Evolutionary conservation across 2,797 vertebrate species (phyloP), one percentile per base, ranked within the genome.

Genomic region (Atherinosoma microstoma): DNA sequence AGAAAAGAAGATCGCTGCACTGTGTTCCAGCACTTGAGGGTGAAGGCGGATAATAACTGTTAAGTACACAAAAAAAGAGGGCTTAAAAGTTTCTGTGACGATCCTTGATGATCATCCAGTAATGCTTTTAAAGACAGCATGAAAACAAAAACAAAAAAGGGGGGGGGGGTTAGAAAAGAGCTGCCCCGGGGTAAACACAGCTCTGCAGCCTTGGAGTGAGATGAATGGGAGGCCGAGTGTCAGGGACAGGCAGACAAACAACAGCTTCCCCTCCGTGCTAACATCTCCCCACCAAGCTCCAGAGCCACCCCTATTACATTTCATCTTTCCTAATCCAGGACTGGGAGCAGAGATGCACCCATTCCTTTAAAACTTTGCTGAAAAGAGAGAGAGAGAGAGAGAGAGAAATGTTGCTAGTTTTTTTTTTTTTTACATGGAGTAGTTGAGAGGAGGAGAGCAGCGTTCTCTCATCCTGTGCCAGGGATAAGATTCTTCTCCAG

Each of bases 401-500:
- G 40, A 80, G 91, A 86, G 79, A 70, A 82, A 60, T 82, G 73
- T 80, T 87, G 82, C 85, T 72, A 88, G 84, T 80, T 83, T 70
- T 32, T 83, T 93, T 80, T 83, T 70, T 32, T 83, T 93, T 84
- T 64, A 86, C 89, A 83, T 29, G 84, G 86, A 65, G 73, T 80
- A 89, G 68, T 22, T 3, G 8, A 79, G 68, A 68, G 84, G 80
- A 83, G 80, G 84, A 82, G 79, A 80, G 75, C 47, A 9, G 83
- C 81, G 68, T 83, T 64, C 82, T 95, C 91, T 95, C 74, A 94
- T 93, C 93, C 91, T 90, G 83, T 94, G 92, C 93, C 93, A 96
- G 94, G 93, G 82, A 94, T 94, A 92, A 88, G 88, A 92, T 93
- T 94, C 79, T 88, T 93, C 89, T 91, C 88, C 91, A 94, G 93